Base-by-base conservation (phyloP, 2,888 invertebrate genomes). In the Xestoiulus laeticollis region DNA sequence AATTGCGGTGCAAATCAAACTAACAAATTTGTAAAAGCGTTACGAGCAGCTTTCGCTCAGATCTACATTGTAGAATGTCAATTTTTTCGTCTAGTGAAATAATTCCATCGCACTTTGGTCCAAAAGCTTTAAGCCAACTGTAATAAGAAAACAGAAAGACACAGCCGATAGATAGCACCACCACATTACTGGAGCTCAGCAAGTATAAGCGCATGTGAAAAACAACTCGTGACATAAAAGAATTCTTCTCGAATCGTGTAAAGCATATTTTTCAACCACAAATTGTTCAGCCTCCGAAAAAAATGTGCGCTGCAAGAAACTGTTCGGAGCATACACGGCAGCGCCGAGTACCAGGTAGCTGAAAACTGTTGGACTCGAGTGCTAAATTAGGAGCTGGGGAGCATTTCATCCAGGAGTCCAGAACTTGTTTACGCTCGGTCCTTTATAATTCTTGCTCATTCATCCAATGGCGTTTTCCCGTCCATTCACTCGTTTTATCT, bases 111-210 rank as follows among this genome's bases (percentile, higher is more conserved):
- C 68, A 68, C 68, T 68, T 26, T 68, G 68, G 68, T 68, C 68
- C 68, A 68, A 68, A 68, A 68, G 68, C 68, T 68, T 68, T 26
- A 68, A 68, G 68, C 68, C 26, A 68, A 68, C 68, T 68, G 68
- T 6, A 68, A 68, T 22, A 68, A 68, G 68, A 68, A 68, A 68
- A 68, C 68, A 68, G 26, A 26, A 48, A 48, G 22, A 68, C 22
- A 68, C 68, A 68, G 68, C 68, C 68, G 68, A 68, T 68, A 68
- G 68, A 68, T 68, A 68, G 68, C 68, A 68, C 68, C 68, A 68
- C 68, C 68, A 68, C 68, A 68, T 68, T 68, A 26, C 68, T 68
- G 68, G 68, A 68, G 68, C 68, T 68, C 6, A 68, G 68, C 68
- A n/a, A 19, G 8, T 22, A 48, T 59, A n/a, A 59, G 26, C 12